Evolutionary conservation across 2,797 vertebrate species (phyloP), one percentile per base, ranked within the genome.

Genomic region (Columba guinea): DNA sequence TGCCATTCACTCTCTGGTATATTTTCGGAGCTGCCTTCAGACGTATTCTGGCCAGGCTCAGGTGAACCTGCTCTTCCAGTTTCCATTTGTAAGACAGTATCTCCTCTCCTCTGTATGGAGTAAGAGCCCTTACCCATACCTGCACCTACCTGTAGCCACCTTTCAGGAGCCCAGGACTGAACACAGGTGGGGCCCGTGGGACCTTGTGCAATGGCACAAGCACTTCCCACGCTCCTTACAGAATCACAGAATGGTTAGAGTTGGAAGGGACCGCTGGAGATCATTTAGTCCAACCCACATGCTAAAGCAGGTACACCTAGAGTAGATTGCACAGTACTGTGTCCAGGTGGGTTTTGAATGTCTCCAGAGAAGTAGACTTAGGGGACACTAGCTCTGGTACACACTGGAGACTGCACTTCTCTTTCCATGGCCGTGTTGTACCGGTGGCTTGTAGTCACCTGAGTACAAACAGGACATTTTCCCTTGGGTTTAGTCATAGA

Each of bases 31-130:
- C 18, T 52, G 34, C 41, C 21, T 58, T 79, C 56, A 69, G 21
- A 32, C 10, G 52, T 59, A 22, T 2, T 79, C 60, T 90, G 56
- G 11, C 35, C 53, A 32, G 10, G 37, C 12, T 82, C n/a, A 68
- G 26, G 48, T 9, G 37, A 53, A 19, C 11, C 49, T 56, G 10
- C n/a, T 63, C n/a, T 63, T 80, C n/a, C 76, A 80, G 30, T 52
- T 91, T 51, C 8, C n/a, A 16, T 34, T 34, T 62, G 12, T n/a
- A 56, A 83, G 53, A 22, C 46, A 32, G 7, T 20, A 16, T 58
- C 26, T 48, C 5, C 15, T 17, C 48, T 70, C 32, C 35, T 56
- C 39, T 68, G 58, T 23, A 34, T 0, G 0, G 9, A 21, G 8
- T 14, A 19, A 62, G 15, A 85, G n/a, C 44, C 49, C 2, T 55